Conservation (phyloP, 2,797 vertebrate genomes). For the Trichosurus vulpecula region DNA sequence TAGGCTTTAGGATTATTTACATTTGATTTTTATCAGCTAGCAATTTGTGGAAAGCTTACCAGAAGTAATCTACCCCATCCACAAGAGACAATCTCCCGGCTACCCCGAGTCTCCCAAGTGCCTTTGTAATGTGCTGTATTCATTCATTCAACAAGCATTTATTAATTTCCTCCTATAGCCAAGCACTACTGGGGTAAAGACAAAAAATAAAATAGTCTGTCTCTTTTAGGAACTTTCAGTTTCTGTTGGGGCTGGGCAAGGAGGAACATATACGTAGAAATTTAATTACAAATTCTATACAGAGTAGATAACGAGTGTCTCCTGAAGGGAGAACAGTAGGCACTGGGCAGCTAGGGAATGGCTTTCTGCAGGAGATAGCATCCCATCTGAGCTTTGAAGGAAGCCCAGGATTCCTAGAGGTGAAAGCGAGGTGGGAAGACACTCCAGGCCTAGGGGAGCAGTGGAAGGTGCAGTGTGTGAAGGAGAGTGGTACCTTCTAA, state of each 20-base stretch:
- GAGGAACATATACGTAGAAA: neutral
- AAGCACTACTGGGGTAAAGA: conserved; percentile 11
- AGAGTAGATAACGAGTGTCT: neutral
- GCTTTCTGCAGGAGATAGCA: neutral
- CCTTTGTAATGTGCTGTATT: neutral
- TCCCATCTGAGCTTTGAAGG: neutral
- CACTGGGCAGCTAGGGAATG: neutral
- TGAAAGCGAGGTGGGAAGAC: neutral
- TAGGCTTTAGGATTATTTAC: conserved; percentile 1
- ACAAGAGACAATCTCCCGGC: neutral
- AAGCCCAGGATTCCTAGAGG: neutral
- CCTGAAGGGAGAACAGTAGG: neutral
- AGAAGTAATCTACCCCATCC: conserved; percentile 21
- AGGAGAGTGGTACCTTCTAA: neutral
- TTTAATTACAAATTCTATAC: neutral
- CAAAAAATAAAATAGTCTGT: neutral
- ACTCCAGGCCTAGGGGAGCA: neutral
- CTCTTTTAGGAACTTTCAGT: neutral
- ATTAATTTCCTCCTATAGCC: neutral
- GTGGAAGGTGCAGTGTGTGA: neutral
- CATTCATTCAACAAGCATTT: neutral
- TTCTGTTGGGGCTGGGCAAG: neutral
- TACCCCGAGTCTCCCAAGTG: neutral
- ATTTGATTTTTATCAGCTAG: conserved; percentile 38
- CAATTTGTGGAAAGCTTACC: conserved; percentile 1